phyloP scores from a whole-genome alignment of 2,888 invertebrate species.

The Sicus ferrugineus region DNA sequence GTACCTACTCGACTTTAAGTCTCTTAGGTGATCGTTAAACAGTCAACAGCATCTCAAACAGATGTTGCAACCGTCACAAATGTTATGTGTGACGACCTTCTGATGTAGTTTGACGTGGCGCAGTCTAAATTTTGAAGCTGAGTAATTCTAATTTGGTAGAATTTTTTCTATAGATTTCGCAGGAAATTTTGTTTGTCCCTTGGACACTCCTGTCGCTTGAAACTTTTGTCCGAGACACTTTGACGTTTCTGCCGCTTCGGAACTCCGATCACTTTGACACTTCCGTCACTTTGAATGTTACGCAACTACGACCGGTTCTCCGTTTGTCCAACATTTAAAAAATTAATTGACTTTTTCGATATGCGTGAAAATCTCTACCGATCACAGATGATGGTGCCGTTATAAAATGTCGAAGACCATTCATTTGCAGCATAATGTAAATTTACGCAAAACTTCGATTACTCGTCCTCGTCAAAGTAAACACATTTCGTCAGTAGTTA shows the following conservation, averaged over 20 bases:
- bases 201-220: neutral
- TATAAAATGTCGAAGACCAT: neutral
- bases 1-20: neutral
- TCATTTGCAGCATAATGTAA: neutral
- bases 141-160: too few species aligned
- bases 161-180: too few species aligned
- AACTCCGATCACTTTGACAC: too few species aligned
- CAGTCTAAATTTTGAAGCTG: too few species aligned
- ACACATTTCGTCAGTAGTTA: neutral
- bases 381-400: neutral
- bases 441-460: neutral
- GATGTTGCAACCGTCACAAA: slow-evolving; percentile 34
- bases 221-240: neutral
- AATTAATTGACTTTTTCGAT: neutral
- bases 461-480: neutral
- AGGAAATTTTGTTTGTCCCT: too few species aligned
- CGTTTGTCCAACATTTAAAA: too few species aligned
- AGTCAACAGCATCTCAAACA: slow-evolving; percentile 42
- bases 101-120: too few species aligned
- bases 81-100: too few species aligned
- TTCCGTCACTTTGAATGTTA: too few species aligned
- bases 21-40: slow-evolving; percentile 34
- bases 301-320: too few species aligned
- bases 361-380: neutral
- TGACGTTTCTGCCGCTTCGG: too few species aligned